Conservation (phyloP, 2,888 invertebrate genomes). For the Platypus cylindrus region DNA sequence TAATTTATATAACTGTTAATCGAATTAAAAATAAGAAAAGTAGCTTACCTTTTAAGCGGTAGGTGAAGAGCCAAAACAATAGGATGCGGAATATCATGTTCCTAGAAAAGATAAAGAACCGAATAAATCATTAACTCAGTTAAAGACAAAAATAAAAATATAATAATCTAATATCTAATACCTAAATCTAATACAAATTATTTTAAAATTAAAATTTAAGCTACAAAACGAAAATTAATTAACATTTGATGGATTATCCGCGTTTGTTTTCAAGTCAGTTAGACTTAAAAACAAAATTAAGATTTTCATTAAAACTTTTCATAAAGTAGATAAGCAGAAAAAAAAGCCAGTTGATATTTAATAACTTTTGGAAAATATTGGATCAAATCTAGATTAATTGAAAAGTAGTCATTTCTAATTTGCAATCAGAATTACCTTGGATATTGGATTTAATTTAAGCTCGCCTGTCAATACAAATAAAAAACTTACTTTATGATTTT, state of each 20-base stretch:
- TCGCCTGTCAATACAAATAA: too few relatives aligned
- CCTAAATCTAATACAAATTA: too few relatives aligned
- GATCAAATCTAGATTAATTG: conserved; percentile 1
- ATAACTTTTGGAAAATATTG: conserved; percentile 5
- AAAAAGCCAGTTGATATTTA: conserved; percentile 10
- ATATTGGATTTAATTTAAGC: too few relatives aligned
- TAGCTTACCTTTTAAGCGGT: conserved; percentile 14
- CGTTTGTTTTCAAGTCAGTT: conserved; percentile 4
- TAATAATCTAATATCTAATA: too few relatives aligned
- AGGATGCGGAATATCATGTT: conserved; percentile 15
- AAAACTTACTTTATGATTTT: too few relatives aligned
- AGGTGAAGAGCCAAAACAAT: conserved; percentile 13
- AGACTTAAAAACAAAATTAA: conserved; percentile 8
- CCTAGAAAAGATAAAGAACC: too few relatives aligned
- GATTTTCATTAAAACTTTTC: conserved; percentile 12
- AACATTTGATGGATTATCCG: conserved; percentile 6
- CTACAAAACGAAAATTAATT: too few relatives aligned
- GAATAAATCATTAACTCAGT: too few relatives aligned
- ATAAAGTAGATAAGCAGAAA: conserved; percentile 7
- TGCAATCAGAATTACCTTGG: not conserved
- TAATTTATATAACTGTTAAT: too few relatives aligned
- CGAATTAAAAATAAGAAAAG: conserved; percentile 4
- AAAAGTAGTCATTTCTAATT: conserved; percentile 5
- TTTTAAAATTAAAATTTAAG: too few relatives aligned
- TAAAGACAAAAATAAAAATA: too few relatives aligned